phyloP scores from a whole-genome alignment of 2,797 vertebrate genomes.

The Helicolenus hilgendorfi region DNA sequence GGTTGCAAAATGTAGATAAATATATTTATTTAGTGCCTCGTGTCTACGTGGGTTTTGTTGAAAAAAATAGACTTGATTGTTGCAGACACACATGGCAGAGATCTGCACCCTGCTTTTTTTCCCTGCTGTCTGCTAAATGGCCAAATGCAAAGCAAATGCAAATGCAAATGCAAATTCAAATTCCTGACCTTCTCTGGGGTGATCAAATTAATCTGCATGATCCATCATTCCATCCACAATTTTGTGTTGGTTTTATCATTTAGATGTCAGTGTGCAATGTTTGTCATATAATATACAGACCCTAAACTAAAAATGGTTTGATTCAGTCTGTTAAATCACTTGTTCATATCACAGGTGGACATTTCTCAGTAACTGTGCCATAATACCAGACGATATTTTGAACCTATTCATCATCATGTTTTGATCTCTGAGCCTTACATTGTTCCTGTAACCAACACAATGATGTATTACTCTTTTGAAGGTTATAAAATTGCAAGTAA shows the following conservation, averaged over 20 bases:
- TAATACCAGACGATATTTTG: background rate
- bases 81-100: no score
- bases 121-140: background rate
- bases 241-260: no score
- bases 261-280: accelerated
- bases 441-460: no score
- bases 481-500: no score
- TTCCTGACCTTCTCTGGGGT: background rate
- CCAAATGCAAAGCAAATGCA: background rate
- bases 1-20: no score
- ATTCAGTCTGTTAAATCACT: background rate
- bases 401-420: background rate
- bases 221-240: background rate
- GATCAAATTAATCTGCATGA: background rate
- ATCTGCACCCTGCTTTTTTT: background rate
- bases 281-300: background rate
- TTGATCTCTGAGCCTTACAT: background rate
- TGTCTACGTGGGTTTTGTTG: no score
- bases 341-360: background rate
- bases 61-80: no score
- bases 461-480: no score
- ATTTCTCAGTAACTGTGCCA: background rate
- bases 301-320: background rate
- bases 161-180: no score
- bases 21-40: no score